Base-by-base conservation (phyloP, 2,113 vertebrate genomes). In the Tichodroma muraria region DNA sequence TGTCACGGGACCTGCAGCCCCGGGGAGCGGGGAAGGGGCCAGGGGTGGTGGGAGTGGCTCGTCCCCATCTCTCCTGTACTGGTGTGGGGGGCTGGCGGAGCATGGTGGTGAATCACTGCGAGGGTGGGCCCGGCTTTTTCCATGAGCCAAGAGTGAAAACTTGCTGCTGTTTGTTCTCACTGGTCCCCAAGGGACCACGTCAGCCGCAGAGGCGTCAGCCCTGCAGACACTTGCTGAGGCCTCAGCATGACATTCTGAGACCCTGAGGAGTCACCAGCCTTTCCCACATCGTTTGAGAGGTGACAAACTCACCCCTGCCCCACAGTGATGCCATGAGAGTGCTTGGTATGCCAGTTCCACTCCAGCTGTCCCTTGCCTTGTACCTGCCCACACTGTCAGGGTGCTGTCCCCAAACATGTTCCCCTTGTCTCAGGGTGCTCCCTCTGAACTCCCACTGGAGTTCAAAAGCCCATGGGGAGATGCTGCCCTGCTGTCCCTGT, bases 401-500 rank as follows among this genome's bases (percentile, higher is more conserved):
- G 11, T 6, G 6, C 17, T 38, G 38, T 17, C 44, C 40, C 45
- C 33, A 24, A 2, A 13, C 0, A 0, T 1, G 15, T 44, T 27
- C 7, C 33, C 15, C 17, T 15, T 6, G 1, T 25, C n/a, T 30
- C 13, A 11, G 45, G 15, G 15, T 13, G 33, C 4, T 19, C 31
- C 31, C 83, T 25, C 21, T 13, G 1, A n/a, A n/a, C n/a, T n/a
- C 44, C 44, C 21, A 9, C 28, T 33, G 28, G 31, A 38, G 24
- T 24, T 35, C 61, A 37, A n/a, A n/a, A 72, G 1, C 33, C 25
- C 11, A 0, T 0, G 4, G 68, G 42, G n/a, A 0, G 0, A 49
- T 30, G 77, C 11, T 9, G 2, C 30, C 31, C 49, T 33, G 38
- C 22, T 24, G 24, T 30, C 31, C 27, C 27, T 40, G 27, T 33